Conservation (phyloP, 1,140 invertebrate genomes). For the Lordiphosa mommai region DNA sequence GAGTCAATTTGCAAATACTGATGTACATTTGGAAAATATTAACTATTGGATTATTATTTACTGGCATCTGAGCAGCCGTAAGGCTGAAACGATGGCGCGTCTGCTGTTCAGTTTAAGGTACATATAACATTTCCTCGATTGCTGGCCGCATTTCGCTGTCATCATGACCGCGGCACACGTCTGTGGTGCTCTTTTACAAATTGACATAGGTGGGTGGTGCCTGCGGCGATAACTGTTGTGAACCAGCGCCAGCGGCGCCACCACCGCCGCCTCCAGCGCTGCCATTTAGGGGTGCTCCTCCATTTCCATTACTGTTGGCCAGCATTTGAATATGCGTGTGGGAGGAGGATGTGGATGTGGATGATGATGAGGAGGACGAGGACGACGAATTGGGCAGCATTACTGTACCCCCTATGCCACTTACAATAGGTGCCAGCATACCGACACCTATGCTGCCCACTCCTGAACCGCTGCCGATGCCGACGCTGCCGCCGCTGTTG, state of each 20-base stretch:
- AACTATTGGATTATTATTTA: slow-evolving; percentile 46
- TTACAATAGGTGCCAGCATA: slow-evolving; percentile 58
- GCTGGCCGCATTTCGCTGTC: background rate
- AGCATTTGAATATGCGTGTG: slow-evolving; percentile 70
- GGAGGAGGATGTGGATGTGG: slow-evolving; percentile 78
- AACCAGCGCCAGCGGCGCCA: slow-evolving; percentile 79
- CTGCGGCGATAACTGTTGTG: slow-evolving; percentile 88
- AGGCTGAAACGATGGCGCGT: slow-evolving; percentile 3
- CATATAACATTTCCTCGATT: slow-evolving; percentile 14
- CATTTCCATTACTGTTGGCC: slow-evolving; percentile 51
- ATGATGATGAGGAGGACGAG: slow-evolving; percentile 75
- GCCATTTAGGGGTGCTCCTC: slow-evolving; percentile 44
- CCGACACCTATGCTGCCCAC: slow-evolving; percentile 44
- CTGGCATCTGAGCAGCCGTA: slow-evolving; percentile 22
- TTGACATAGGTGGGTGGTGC: slow-evolving; percentile 93
- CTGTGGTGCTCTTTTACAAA: slow-evolving; percentile 82
- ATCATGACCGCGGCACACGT: background rate
- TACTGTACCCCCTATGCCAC: slow-evolving; percentile 56
- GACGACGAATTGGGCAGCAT: slow-evolving; percentile 73
- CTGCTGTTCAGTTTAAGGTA: slow-evolving; percentile 8
- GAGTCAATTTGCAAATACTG: background rate
- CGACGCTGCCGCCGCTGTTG: slow-evolving; percentile 33
- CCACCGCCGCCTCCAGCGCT: slow-evolving; percentile 82
- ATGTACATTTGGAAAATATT: slow-evolving; percentile 3
- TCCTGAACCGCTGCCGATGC: slow-evolving; percentile 32